Conservation (phyloP, 2,113 vertebrate species). For the Xenopus borealis region DNA sequence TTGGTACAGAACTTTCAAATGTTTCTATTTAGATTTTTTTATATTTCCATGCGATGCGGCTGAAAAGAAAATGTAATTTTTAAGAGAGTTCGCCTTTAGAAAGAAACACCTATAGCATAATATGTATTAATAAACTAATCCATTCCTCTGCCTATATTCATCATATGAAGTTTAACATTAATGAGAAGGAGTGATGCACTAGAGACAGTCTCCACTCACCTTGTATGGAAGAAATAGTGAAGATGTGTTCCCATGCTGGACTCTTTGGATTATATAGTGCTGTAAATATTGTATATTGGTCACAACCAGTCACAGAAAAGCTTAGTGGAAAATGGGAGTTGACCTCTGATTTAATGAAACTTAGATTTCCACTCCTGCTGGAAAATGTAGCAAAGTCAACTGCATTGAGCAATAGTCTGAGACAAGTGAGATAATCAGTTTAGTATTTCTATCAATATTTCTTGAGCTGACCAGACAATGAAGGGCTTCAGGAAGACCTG, state of each 20-base stretch:
- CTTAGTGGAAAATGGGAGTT: conserved; percentile 33
- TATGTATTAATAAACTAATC: too few relatives aligned
- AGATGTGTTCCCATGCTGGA: conserved; percentile 19
- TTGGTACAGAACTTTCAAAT: too few relatives aligned
- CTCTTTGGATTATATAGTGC: conserved; percentile 66
- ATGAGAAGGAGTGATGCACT: too few relatives aligned
- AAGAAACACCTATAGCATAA: too few relatives aligned
- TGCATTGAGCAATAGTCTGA: conserved; percentile 57
- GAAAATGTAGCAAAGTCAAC: conserved; percentile 62
- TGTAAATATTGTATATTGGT: conserved; percentile 56
- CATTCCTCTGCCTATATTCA: too few relatives aligned
- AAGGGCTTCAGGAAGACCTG: too few relatives aligned
- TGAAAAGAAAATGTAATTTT: too few relatives aligned
- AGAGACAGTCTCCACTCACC: conserved; percentile 59
- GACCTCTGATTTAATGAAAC: conserved; percentile 59
- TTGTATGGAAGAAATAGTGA: conserved; percentile 30
- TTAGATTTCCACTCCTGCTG: conserved; percentile 71
- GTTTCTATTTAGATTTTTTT: too few relatives aligned
- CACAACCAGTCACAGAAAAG: conserved; percentile 51
- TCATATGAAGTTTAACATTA: too few relatives aligned
- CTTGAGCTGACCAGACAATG: too few relatives aligned
- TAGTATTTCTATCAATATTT: neutral
- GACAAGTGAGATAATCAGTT: conserved; percentile 11
- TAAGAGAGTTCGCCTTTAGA: too few relatives aligned
- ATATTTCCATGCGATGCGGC: too few relatives aligned